A percentile compares a stretch with the other conserved stretches of the same genome.
phyloP scores from a whole-genome alignment of 30 jellyfish, hydroid and myxozoan genomes.

The Aurelia sp. region DNA sequence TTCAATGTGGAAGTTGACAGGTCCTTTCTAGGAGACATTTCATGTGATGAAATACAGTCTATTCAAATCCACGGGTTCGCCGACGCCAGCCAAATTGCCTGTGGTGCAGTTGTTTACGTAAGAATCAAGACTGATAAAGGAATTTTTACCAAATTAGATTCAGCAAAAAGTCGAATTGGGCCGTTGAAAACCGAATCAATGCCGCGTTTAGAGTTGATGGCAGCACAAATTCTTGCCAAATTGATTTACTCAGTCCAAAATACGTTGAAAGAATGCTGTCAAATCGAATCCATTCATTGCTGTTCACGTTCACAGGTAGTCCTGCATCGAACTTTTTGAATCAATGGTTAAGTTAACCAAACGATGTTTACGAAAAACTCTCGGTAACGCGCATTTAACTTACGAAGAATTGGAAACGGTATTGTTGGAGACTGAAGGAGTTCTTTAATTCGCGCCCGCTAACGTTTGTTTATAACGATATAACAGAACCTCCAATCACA shows the following conservation, averaged over 20 bases:
- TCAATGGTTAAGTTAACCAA: conserved; percentile 26
- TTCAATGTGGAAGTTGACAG: not conserved
- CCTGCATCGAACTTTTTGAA: conserved; percentile 47
- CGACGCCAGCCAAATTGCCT: conserved; percentile 25
- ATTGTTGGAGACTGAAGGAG: conserved; percentile 17
- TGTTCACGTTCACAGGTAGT: conserved; percentile 41
- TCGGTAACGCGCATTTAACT: conserved; percentile 14
- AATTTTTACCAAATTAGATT: not conserved
- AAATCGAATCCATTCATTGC: not conserved
- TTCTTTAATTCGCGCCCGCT: conserved; percentile 55
- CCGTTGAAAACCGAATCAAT: conserved; percentile 16
- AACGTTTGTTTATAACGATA: conserved; percentile 18
- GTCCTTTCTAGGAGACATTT: not conserved
- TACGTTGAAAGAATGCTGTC: not conserved
- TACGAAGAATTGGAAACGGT: conserved; percentile 14
- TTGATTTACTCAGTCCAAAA: not conserved
- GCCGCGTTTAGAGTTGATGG: conserved; percentile 40
- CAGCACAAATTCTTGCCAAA: conserved; percentile 20
- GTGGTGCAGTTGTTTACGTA: conserved; percentile 35
- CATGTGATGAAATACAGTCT: not conserved
- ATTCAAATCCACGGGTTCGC: conserved; percentile 40
- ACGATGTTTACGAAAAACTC: conserved; percentile 38
- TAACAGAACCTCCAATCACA: conserved; percentile 24
- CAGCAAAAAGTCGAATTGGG: conserved; percentile 19
- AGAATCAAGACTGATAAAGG: conserved; percentile 1